phyloP scores from a whole-genome alignment of 2,113 vertebrate species.

The Dasyprocta punctata region DNA sequence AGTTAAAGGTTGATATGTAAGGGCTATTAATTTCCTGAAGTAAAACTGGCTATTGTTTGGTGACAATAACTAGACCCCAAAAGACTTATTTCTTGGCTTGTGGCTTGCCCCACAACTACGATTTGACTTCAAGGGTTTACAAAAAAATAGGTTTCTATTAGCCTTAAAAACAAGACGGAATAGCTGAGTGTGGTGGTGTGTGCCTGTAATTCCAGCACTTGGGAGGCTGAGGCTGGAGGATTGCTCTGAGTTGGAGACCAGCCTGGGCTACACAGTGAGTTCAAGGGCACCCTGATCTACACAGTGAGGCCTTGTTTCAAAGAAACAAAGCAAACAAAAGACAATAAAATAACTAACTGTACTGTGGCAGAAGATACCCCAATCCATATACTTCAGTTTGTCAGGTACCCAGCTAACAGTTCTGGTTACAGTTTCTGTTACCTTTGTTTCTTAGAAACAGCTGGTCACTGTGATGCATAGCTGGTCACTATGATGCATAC shows the following conservation, averaged over 20 bases:
- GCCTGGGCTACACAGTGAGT: background rate
- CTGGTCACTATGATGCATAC: too few relatives aligned
- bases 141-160: constrained; percentile 9
- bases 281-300: background rate
- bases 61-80: background rate
- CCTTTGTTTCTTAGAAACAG: too few relatives aligned
- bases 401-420: too few relatives aligned
- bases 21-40: background rate
- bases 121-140: background rate
- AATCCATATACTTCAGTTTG: too few relatives aligned
- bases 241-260: background rate
- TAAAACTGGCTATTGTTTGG: background rate
- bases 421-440: too few relatives aligned
- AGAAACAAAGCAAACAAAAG: background rate
- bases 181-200: background rate
- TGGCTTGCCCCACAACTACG: background rate
- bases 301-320: background rate
- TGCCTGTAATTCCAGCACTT: background rate
- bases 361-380: too few relatives aligned
- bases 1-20: background rate
- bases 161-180: constrained; percentile 16
- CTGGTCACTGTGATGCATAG: too few relatives aligned
- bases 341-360: background rate
- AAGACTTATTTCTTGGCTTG: background rate
- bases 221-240: background rate